Conservation (phyloP, 1,140 invertebrate species). For the Pseudoatta argentina region DNA sequence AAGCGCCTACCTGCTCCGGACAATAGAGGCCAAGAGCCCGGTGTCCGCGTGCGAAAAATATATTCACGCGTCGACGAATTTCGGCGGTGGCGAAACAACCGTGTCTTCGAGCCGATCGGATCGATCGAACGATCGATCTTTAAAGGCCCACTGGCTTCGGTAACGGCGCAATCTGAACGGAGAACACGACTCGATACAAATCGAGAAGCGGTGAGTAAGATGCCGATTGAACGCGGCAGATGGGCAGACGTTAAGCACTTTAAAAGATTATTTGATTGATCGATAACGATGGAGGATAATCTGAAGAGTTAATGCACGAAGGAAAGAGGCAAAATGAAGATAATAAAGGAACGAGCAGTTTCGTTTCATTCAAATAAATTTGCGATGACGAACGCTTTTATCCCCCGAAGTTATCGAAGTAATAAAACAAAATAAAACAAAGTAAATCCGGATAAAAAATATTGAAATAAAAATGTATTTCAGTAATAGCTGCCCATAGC, state of each 20-base stretch:
- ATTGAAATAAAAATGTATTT: constrained; percentile 13
- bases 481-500: not conserved
- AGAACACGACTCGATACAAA: constrained; percentile 63
- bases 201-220: constrained; percentile 47
- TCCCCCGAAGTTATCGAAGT: not conserved
- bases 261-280: constrained; percentile 47
- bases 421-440: not conserved
- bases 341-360: constrained; percentile 14
- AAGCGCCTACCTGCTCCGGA: constrained; percentile 61
- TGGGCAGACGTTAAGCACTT: constrained; percentile 48
- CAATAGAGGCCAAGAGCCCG: constrained; percentile 4
- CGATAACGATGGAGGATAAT: constrained; percentile 51
- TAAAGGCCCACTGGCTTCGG: constrained; percentile 4
- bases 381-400: not conserved
- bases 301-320: constrained; percentile 18
- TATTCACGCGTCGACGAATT: constrained; percentile 72
- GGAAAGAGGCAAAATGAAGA: constrained; percentile 7
- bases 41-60: constrained; percentile 57
- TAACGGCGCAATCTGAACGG: constrained; percentile 20
- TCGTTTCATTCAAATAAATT: constrained; percentile 19
- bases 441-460: not conserved
- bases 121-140: constrained; percentile 62
- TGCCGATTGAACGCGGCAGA: constrained; percentile 46
- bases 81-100: constrained; percentile 52
- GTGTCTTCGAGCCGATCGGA: constrained; percentile 22